These are phyloP conservation scores for Hybognathus amarus DNA, from an alignment of 2,797 vertebrate genomes.

Conservation along the genomic window DNA sequence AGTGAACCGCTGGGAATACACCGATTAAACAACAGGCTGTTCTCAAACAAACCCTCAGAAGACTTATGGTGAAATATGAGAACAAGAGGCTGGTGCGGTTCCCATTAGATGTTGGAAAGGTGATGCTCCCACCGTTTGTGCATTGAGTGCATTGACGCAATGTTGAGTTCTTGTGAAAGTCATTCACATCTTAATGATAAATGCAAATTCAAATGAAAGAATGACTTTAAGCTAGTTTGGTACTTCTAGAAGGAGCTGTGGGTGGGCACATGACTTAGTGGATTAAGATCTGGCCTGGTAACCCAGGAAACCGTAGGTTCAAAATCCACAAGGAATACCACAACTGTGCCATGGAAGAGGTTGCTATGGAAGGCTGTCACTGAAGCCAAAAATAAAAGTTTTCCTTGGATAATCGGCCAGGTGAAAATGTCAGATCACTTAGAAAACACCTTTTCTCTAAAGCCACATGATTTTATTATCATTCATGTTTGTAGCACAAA, in stretches of 20 bases:
- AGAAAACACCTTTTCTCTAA: background rate
- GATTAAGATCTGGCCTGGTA: background rate
- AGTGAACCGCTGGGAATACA: constrained; percentile 22
- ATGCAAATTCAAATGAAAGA: background rate
- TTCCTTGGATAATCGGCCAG: background rate
- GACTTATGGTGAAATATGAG: constrained; percentile 5
- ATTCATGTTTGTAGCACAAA: background rate
- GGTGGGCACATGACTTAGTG: background rate
- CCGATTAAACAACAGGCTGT: background rate
- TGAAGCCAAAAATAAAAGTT: background rate
- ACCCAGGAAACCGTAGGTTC: background rate
- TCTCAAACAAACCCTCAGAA: background rate
- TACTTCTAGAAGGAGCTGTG: background rate
- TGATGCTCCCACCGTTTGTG: background rate
- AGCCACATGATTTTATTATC: background rate
- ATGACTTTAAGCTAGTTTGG: background rate
- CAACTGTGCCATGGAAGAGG: background rate
- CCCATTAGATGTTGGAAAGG: background rate
- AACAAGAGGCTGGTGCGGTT: background rate
- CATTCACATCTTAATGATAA: background rate
- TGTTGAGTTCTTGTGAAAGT: background rate
- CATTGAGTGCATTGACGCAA: background rate
- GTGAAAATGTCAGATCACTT: background rate
- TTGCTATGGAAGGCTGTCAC: background rate
- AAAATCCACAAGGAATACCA: background rate